Conservation (phyloP, 92 coral and sea anemone genomes). For the Paramuricea clavata region DNA sequence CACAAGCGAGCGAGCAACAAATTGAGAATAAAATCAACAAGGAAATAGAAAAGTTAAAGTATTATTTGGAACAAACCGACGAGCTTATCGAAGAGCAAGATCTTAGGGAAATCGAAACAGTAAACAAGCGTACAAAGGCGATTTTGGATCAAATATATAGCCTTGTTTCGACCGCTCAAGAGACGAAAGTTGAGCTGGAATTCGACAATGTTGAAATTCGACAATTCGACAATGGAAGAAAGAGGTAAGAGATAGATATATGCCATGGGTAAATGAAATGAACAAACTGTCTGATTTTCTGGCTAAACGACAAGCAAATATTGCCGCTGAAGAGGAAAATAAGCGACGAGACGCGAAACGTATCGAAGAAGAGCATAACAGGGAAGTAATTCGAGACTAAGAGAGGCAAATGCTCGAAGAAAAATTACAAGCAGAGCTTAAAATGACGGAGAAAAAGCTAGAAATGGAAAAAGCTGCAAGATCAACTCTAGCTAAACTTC, state of each 20-base stretch:
- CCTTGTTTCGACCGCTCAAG: slow-evolving; percentile 9
- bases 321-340: not conserved
- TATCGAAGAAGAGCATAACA: slow-evolving; percentile 4
- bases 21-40: not conserved
- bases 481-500: slow-evolving; percentile 31
- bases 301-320: not conserved
- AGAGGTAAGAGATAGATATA: slow-evolving; percentile 4
- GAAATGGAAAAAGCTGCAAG: slow-evolving; percentile 17
- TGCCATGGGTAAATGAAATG: slow-evolving; percentile 11
- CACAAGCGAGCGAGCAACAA: no score
- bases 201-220: not conserved
- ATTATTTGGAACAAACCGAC: no score
- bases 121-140: no score
- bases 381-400: not conserved
- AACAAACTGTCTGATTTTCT: not conserved
- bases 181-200: not conserved
- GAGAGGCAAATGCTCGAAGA: slow-evolving; percentile 20
- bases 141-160: no score
- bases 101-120: no score
- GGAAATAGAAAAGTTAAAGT: not conserved
- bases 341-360: slow-evolving; percentile 14
- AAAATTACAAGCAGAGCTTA: slow-evolving; percentile 22
- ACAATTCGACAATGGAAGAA: slow-evolving; percentile 10
- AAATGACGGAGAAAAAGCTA: slow-evolving; percentile 7
- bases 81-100: no score